Base-by-base conservation (phyloP, 1,140 invertebrate species). In the Drosophila repleta region DNA sequence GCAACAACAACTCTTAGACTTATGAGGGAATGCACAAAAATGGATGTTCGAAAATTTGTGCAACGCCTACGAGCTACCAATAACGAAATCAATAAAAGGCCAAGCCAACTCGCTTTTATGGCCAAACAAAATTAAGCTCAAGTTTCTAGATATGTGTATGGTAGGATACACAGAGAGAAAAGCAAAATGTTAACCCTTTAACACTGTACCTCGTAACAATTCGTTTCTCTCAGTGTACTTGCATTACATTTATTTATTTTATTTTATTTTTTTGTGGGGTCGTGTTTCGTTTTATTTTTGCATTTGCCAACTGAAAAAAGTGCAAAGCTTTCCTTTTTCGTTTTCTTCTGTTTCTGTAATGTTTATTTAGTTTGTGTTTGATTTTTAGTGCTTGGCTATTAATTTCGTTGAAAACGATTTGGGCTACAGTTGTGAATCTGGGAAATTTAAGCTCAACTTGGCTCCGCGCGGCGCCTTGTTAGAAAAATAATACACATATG, bases 61-160 rank as follows among this genome's bases (percentile, higher is more conserved):
- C 69, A 55, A 70, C 81, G 78, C 82, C 78, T 69, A 85, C 77
- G 43, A 52, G 26, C 7, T 65, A 58, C 57, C 63, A 32, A 65
- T 60, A 63, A 56, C 45, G 8, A 70, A 72, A 62, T 68, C 73
- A 41, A 79, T 79, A 76, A 69, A 84, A 74, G 69, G 62, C 74
- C 80, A 85, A 29, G 51, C 52, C 52, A 60, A 61, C 41, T 63
- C 46, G 32, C 55, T 35, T 57, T 60, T 70, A 37, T 80, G 60
- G 20, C 67, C 58, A 76, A 73, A 72, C 32, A 10, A 52, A 65
- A 66, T 52, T 26, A 49, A 51, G 21, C 15, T 24, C 2, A 35
- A 39, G 43, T 60, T 63, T 39, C 13, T 7, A 21, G 26, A 24
- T 11, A 45, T 39, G 39, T 18, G 17, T n/a, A n/a, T n/a, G n/a